Conservation (phyloP, 2,113 vertebrate genomes). For the Heteronetta atricapilla region DNA sequence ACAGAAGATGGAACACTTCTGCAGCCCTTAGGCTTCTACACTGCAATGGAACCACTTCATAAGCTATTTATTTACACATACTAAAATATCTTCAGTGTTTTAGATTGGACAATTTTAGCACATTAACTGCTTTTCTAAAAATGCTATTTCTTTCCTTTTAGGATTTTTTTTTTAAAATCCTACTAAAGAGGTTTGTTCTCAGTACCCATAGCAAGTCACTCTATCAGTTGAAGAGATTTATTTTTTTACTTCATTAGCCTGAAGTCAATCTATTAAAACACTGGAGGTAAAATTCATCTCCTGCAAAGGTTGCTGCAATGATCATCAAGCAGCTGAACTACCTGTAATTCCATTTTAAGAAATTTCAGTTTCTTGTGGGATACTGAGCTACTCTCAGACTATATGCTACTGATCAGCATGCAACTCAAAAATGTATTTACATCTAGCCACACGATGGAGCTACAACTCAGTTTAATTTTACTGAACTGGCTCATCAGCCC, state of each 20-base stretch:
- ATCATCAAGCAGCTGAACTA: background rate
- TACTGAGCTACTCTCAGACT: background rate
- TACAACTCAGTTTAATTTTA: conserved; percentile 23
- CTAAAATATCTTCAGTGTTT: background rate
- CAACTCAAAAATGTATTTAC: background rate
- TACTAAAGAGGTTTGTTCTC: background rate
- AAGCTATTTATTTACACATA: background rate
- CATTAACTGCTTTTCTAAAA: background rate
- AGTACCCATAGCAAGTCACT: background rate
- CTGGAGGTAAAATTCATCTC: background rate
- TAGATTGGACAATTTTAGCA: background rate
- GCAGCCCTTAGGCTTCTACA: background rate
- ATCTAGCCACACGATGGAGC: conserved; percentile 63
- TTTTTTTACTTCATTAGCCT: background rate
- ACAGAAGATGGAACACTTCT: background rate
- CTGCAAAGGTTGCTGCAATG: background rate
- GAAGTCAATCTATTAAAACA: background rate
- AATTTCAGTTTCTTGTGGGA: background rate
- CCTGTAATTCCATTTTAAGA: background rate
- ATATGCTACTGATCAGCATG: rapidly evolving
- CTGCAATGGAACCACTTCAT: background rate
- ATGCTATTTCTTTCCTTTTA: background rate
- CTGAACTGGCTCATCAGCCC: background rate
- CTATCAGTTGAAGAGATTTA: background rate
- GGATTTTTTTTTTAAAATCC: background rate